Percentiles rank a stretch among this genome's conserved stretches.
These are phyloP conservation scores for Parnassius apollo DNA, from an alignment of 2,888 invertebrate genomes.

Conservation along the genomic window DNA sequence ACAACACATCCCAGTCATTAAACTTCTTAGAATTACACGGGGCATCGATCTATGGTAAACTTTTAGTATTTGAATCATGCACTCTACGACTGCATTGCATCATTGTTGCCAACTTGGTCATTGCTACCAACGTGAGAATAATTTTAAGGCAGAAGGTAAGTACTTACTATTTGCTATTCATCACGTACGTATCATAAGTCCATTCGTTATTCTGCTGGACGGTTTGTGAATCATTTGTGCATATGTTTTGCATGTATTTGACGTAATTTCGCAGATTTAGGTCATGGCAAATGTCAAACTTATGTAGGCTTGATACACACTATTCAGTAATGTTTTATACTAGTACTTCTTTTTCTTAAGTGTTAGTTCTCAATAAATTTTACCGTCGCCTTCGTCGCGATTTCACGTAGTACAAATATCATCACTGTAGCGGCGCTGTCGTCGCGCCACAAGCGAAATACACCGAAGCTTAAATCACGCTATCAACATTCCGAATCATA, in stretches of 20 bases:
- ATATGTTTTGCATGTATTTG: conserved; percentile 17
- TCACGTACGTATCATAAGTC: background rate
- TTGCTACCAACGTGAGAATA: conserved; percentile 33
- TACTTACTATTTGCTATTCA: conserved; percentile 19
- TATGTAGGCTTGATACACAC: background rate
- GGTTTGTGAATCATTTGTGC: conserved; percentile 20
- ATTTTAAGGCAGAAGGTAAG: conserved; percentile 21
- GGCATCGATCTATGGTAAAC: background rate
- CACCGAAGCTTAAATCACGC: no score
- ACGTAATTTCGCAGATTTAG: conserved; percentile 24
- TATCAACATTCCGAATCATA: no score
- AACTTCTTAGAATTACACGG: conserved; percentile 4
- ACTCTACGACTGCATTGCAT: conserved; percentile 27
- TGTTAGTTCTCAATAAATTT: no score
- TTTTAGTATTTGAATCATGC: conserved; percentile 9
- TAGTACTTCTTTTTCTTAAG: no score
- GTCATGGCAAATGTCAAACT: conserved; percentile 26
- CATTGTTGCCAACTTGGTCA: conserved; percentile 43
- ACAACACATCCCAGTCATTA: no score
- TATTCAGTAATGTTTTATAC: no score
- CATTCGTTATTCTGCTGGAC: conserved; percentile 27
- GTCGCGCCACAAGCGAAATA: no score
- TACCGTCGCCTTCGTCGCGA: no score
- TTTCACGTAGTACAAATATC: no score
- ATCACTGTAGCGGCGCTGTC: no score